Percentiles rank a stretch among this genome's conserved stretches.
Evolutionary conservation across 2,888 invertebrate genomes (phyloP).

Genomic region (Ecdyonurus torrentis): DNA sequence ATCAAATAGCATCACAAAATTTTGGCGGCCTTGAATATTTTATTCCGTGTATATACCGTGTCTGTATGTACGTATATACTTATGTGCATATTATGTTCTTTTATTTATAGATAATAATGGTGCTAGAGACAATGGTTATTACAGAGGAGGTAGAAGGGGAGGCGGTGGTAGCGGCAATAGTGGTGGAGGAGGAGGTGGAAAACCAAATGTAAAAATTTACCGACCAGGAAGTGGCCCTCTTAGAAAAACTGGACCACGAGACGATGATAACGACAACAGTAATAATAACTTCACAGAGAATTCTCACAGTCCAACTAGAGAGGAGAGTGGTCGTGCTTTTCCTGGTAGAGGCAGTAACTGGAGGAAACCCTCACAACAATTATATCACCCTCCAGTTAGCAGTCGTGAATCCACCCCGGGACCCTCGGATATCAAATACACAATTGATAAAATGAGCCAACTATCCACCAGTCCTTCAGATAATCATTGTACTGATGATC

Average conservation of each 20-base stretch:
- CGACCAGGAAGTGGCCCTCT: slow-evolving; percentile 61
- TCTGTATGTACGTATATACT: too few species aligned
- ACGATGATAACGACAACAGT: slow-evolving; percentile 11
- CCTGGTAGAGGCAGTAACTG: slow-evolving; percentile 4
- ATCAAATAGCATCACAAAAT: neutral
- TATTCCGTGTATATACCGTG: too few species aligned
- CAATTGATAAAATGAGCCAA: neutral
- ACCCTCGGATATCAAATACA: slow-evolving; percentile 7
- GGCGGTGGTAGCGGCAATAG: neutral
- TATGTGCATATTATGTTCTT: too few species aligned
- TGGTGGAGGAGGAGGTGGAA: neutral
- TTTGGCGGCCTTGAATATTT: neutral
- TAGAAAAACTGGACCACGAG: slow-evolving; percentile 35
- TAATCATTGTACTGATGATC: slow-evolving; percentile 18
- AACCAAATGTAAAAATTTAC: slow-evolving; percentile 39
- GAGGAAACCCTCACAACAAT: slow-evolving; percentile 8
- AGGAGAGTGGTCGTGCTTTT: slow-evolving; percentile 1
- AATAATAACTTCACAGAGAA: slow-evolving; percentile 12
- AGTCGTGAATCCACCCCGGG: slow-evolving; percentile 9
- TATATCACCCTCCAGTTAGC: slow-evolving; percentile 9
- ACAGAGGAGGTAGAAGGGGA: too few species aligned
- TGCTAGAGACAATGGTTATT: neutral
- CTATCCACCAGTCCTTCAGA: neutral
- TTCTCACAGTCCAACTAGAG: slow-evolving; percentile 5
- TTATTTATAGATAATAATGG: neutral